A percentile compares a stretch with the other conserved stretches of the same genome.
Conservation (phyloP, 2,797 vertebrate genomes). For the Meriones psammophilus region DNA sequence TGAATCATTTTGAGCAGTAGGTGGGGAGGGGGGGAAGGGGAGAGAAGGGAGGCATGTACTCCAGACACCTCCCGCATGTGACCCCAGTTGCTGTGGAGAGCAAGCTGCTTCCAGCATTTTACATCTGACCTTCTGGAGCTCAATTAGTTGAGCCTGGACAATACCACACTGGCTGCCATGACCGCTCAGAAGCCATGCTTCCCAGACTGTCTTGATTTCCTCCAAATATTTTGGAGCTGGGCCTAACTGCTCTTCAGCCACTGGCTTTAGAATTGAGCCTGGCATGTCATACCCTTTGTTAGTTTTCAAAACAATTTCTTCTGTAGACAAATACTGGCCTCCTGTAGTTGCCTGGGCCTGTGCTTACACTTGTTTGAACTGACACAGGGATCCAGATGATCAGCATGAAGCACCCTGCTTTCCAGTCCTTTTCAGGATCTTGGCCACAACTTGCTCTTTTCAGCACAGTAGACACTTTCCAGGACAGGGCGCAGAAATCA, state of each 20-base stretch:
- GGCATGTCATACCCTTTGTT: constrained; percentile 46
- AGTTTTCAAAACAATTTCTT: constrained; percentile 67
- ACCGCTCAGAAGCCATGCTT: not conserved
- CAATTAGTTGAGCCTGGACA: not conserved
- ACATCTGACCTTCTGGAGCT: not conserved
- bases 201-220: constrained; percentile 64
- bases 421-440: not conserved
- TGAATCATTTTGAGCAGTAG: not conserved
- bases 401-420: accelerated
- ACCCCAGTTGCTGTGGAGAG: not conserved
- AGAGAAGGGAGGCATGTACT: accelerated
- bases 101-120: not conserved
- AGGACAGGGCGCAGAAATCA: not conserved
- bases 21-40: not conserved
- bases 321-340: not conserved
- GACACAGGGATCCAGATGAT: not conserved
- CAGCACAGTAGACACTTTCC: not conserved
- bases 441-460: not conserved
- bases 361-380: not conserved
- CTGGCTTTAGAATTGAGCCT: constrained; percentile 57
- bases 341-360: not conserved
- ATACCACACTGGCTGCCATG: not conserved
- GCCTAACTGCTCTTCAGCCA: constrained; percentile 55
- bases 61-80: accelerated
- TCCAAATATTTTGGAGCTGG: constrained; percentile 3